phyloP scores from a whole-genome alignment of 2,888 invertebrate species.

The Kryphioiulus occultus region DNA sequence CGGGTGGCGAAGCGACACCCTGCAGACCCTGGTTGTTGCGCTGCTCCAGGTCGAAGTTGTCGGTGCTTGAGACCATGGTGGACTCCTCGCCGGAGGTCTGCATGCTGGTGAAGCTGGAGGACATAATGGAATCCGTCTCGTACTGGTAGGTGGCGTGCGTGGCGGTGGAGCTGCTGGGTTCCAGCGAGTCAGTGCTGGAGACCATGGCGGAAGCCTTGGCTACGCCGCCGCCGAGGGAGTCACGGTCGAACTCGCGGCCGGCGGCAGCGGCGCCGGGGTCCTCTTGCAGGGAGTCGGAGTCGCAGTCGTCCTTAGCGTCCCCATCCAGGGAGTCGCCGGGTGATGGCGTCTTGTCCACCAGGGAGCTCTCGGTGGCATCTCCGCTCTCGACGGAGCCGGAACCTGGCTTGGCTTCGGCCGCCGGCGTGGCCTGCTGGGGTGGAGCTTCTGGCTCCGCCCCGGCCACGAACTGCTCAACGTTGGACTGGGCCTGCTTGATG shows the following conservation, averaged over 20 bases:
- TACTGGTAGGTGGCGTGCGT: constrained; percentile 85
- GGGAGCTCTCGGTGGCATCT: constrained; percentile 62
- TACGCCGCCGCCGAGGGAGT: constrained; percentile 54
- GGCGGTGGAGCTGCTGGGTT: constrained; percentile 79
- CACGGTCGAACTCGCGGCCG: constrained; percentile 60
- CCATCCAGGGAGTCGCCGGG: constrained; percentile 53
- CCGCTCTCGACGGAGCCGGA: constrained; percentile 53
- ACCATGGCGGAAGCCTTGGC: constrained; percentile 63
- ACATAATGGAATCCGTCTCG: constrained; percentile 84
- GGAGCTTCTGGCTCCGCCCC: constrained; percentile 48
- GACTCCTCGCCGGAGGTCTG: constrained; percentile 69
- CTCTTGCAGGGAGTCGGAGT: constrained; percentile 66
- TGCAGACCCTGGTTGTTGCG: not conserved
- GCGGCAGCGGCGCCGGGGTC: constrained; percentile 63
- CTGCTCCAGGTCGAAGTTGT: constrained; percentile 69
- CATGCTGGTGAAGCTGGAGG: constrained; percentile 81
- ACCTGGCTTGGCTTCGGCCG: constrained; percentile 52
- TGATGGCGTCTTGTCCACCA: constrained; percentile 62
- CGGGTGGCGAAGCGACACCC: constrained; percentile 10
- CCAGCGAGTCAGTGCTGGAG: constrained; percentile 76
- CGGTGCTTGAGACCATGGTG: constrained; percentile 81
- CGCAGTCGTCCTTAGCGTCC: constrained; percentile 51
- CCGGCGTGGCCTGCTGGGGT: constrained; percentile 54
- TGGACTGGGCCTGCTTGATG: constrained; percentile 72
- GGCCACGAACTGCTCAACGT: constrained; percentile 69